Evolutionary conservation across 2,797 vertebrate species (phyloP), one percentile per base, ranked within the genome.

Genomic region (Liasis olivaceus): DNA sequence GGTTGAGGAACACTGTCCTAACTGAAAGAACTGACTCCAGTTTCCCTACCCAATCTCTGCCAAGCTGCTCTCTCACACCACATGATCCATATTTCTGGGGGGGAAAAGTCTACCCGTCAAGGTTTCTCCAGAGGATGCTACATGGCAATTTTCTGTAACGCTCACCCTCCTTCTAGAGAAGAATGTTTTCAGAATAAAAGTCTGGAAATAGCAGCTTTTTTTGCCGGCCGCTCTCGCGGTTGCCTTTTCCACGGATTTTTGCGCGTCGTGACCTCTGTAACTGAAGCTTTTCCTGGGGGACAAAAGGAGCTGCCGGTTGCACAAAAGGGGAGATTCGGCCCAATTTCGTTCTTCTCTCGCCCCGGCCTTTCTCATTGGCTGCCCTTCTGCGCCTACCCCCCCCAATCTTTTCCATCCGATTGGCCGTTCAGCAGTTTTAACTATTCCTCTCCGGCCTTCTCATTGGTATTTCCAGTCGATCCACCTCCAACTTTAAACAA

Each of bases 401-500:
- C 89, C 17, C 11, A 56, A 9, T 63, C 22, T 2, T 7, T 85
- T 15, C 36, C 72, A 5, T 15, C 69, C 8, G 20, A 89, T 94
- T 92, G 93, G 93, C 7, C 54, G 5, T 22, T 4, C 9, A 0
- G 15, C 11, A 6, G 6, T 15, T 20, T 22, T 42, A 12, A 66
- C 22, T 54, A 1, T 47, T 54, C 15, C 66, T 66, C 47, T 11
- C 47, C 58, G 69, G 31, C n/a, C 1, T 84, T 26, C 31, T 51
- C 31, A 88, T 93, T 93, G 89, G 92, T 24, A 13, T 28, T 36
- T 42, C 11, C 7, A 15, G 2, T 58, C 26, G 20, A 22, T 17
- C 93, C 66, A 2, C 93, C 93, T 87, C 91, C 85, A 59, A 66
- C 89, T 92, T 92, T 90, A 92, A 93, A 93, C 87, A 62, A 51